Evolutionary conservation across 2,113 vertebrate genomes (phyloP).

Genomic region (Copsychus sechellarum): DNA sequence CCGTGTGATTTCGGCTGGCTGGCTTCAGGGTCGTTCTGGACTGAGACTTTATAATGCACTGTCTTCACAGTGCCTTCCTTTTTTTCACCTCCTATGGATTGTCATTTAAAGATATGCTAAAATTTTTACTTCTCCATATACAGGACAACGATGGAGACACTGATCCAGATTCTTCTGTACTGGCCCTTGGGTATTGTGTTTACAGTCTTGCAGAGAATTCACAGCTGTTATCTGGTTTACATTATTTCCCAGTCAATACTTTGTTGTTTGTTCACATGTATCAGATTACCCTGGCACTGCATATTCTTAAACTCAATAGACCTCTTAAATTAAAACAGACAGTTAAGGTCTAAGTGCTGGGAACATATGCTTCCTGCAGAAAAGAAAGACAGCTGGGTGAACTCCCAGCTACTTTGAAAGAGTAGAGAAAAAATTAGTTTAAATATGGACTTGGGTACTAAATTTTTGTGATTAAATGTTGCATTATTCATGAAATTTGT

Average conservation of each 20-base stretch:
- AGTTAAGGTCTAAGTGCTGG: not conserved
- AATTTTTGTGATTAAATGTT: not conserved
- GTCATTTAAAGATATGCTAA: not conserved
- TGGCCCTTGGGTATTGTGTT: not conserved
- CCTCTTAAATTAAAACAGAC: not conserved
- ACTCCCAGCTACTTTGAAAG: not conserved
- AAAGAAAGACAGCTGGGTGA: not conserved
- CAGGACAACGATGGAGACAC: accelerated
- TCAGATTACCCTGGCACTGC: not conserved
- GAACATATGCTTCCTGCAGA: not conserved
- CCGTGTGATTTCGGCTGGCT: not conserved
- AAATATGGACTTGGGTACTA: not conserved
- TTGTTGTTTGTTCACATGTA: not conserved
- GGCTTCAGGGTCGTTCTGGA: not conserved
- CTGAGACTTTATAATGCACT: not conserved
- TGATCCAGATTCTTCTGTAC: not conserved
- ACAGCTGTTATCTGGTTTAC: not conserved
- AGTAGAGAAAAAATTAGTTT: not conserved
- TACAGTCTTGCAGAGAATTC: not conserved
- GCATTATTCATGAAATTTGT: not conserved
- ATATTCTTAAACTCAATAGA: not conserved
- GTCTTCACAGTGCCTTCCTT: not conserved
- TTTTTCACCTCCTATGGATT: not conserved
- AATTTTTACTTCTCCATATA: not conserved
- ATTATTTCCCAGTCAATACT: not conserved